Base-by-base conservation (phyloP, 2,797 vertebrate genomes). In the Choloepus didactylus region DNA sequence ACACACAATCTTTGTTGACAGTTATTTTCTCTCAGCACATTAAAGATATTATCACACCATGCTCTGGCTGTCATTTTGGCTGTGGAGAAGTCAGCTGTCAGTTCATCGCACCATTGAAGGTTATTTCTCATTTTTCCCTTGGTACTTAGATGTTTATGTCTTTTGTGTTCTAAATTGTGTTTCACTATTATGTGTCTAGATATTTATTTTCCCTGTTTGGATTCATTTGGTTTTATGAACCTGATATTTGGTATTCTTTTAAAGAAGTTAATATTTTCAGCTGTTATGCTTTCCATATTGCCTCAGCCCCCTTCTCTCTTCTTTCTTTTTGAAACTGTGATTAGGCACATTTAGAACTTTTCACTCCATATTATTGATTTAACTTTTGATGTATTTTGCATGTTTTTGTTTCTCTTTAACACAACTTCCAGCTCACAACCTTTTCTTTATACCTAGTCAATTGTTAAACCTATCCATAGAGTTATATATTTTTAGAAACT, bases 241-340 rank as follows among this genome's bases (percentile, higher is more conserved):
- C 46, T 92, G 77, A 86, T 16, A 77, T 85, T 46, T 88, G 15
- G 5, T 66, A 35, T 35, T 89, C 64, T 16, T 31, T 76, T 41
- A 84, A 86, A 73, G 76, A 91, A 89, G 56, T 90, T 92, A 86
- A 96, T 93, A 73, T 79, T 95, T 49, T 90, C 3, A 88, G 35
- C 31, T 19, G 9, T 15, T 87, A 3, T 94, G 19, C 29, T 89
- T 91, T 95, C 27, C 12, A 79, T 87, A 69, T 62, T 81, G n/a
- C 9, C 6, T 83, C 19, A 69, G 15, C 0, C 44, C 9, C 9
- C 21, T 84, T 85, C 16, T 81, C 0, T 44, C 46, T 46, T 49
- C 54, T 25, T 87, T n/a, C 18, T 86, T 80, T 92, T 44, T 70
- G 35, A 92, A 56, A 81, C 7, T 56, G 18, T 85, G 81, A 76